Conservation (phyloP, 2,797 vertebrate genomes). For the Octomys mimax region DNA sequence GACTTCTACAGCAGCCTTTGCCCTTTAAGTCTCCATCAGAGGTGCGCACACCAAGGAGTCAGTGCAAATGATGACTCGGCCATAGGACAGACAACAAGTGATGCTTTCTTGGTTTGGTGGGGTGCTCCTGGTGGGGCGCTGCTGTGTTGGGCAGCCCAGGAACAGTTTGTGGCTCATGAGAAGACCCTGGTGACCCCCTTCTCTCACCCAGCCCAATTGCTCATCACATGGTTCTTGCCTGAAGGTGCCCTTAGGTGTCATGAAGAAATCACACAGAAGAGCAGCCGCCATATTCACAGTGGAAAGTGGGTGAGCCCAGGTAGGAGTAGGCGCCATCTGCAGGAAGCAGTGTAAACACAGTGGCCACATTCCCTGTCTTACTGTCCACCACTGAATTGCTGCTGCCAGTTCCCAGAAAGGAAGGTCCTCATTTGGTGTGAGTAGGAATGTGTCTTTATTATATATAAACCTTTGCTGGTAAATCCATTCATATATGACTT, state of each 20-base stretch:
- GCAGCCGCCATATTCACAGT: fast-evolving
- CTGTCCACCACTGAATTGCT: not conserved
- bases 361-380: not conserved
- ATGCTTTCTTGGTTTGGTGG: not conserved
- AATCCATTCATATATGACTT: not conserved
- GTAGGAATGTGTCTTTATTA: not conserved
- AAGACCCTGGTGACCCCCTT: not conserved
- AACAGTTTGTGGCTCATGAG: not conserved
- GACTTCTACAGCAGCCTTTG: not conserved
- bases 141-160: not conserved
- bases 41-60: not conserved
- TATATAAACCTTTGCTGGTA: not conserved
- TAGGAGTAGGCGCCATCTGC: not conserved
- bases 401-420: not conserved
- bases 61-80: not conserved
- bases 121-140: not conserved
- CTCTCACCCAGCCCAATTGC: not conserved
- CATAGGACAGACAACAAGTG: not conserved
- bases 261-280: not conserved
- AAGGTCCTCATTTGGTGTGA: not conserved
- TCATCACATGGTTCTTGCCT: not conserved
- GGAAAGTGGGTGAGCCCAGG: not conserved
- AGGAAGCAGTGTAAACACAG: not conserved
- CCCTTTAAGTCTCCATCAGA: not conserved
- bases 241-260: not conserved